Base-by-base conservation (phyloP, 2,113 vertebrate genomes). In the Craseonycteris thonglongyai region DNA sequence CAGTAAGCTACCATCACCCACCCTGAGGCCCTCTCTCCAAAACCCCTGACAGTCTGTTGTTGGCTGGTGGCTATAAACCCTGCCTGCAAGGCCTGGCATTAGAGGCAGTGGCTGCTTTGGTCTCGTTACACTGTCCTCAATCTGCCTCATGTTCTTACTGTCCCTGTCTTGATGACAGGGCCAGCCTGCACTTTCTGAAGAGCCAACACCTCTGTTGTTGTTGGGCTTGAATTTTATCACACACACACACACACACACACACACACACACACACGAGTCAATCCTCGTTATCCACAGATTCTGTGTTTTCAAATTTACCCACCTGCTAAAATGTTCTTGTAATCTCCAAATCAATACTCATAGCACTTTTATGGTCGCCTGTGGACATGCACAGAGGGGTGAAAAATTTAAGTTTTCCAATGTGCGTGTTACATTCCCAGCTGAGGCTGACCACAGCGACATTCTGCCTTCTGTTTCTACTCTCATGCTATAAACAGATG, bases 281-380 rank as follows among this genome's bases (percentile, higher is more conserved):
- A 18, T 82, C 68, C 15, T 91, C 56, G 51, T 49, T 56, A 30
- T 83, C 54, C 35, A 11, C 40, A 42, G 33, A 56, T 22, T 42
- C 61, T 24, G 6, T 75, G 33, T 92, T 91, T 88, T 33, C 78
- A 79, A 51, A 65, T 80, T 51, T 76, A 6, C 59, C 33, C 10
- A 87, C 71, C 74, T 92, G 28, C 69, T 90, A 54, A 75, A 82
- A 83, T 90, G 79, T 47, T 59, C 33, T 91, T 85, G 47, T 47
- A 49, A 59, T 78, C 35, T 69, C 58, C 6, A 78, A 85, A 42
- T 68, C 28, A 51, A 56, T 58, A 28, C 63, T 65, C 13, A 21
- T 1, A 61, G 71, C 5, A 5, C 33, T 42, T 66, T 11, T 8
- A 26, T 51, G 65, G 92, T 84, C 81, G 13, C 45, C 87, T 69